Conservation (phyloP, 2,888 invertebrate species). For the Eustalomyia histrio region DNA sequence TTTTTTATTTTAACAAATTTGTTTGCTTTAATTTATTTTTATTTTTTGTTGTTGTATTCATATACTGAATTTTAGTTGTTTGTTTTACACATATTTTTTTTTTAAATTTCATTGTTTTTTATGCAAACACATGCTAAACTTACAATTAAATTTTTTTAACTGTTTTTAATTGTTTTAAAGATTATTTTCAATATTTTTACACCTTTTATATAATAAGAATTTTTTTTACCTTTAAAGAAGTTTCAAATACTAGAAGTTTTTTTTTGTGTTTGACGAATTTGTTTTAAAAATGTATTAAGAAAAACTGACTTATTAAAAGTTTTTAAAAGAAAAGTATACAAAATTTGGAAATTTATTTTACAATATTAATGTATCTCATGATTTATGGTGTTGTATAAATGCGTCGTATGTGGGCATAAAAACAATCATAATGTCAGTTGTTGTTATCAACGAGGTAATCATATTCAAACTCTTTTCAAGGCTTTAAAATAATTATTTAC, state of each 20-base stretch:
- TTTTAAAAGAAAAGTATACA: not conserved
- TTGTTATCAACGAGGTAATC: too few species aligned
- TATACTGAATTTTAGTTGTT: constrained; percentile 33
- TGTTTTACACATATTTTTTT: constrained; percentile 10
- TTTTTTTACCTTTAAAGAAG: not conserved
- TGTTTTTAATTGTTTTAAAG: constrained; percentile 32
- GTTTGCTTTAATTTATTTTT: constrained; percentile 17
- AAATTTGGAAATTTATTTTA: not conserved
- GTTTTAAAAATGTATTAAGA: not conserved
- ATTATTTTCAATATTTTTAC: constrained; percentile 12
- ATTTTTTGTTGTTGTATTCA: constrained; percentile 32
- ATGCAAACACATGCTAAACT: constrained; percentile 44
- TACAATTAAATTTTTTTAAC: constrained; percentile 51
- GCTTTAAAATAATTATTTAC: too few species aligned
- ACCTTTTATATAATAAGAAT: not conserved
- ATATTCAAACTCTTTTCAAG: too few species aligned
- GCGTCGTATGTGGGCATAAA: too few species aligned
- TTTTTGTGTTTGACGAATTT: not conserved
- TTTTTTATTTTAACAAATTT: constrained; percentile 57
- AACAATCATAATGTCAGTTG: too few species aligned
- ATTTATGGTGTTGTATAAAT: too few species aligned
- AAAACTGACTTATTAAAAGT: not conserved
- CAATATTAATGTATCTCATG: too few species aligned
- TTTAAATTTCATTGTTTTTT: constrained; percentile 30
- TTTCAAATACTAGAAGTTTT: not conserved